phyloP scores from a whole-genome alignment of 2,888 invertebrate species.

The Megastigmus dorsalis region DNA sequence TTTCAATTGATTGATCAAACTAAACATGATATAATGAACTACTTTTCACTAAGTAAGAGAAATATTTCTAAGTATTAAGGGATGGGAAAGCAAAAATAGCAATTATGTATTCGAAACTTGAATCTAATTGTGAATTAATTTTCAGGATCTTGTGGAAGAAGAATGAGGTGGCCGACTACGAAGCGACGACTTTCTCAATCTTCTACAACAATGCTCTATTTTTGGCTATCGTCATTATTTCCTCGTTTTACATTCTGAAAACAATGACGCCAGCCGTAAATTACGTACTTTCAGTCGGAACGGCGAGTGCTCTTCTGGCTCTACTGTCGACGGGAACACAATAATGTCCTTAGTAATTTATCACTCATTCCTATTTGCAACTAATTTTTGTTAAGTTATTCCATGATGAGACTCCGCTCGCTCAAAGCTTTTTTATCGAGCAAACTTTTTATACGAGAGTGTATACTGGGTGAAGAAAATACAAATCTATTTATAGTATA shows the following conservation, averaged over 20 bases:
- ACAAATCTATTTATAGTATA: slow-evolving; percentile 61
- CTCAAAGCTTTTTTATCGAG: slow-evolving; percentile 53
- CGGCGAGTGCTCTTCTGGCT: slow-evolving; percentile 92
- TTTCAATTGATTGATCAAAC: too few species aligned
- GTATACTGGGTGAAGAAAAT: slow-evolving; percentile 58
- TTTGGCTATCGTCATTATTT: slow-evolving; percentile 92
- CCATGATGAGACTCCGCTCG: slow-evolving; percentile 53
- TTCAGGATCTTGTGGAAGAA: slow-evolving; percentile 97
- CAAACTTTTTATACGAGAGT: slow-evolving; percentile 62
- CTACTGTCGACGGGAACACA: slow-evolving; percentile 95
- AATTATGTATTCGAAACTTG: too few species aligned
- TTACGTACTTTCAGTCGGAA: slow-evolving; percentile 92
- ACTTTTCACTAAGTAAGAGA: too few species aligned
- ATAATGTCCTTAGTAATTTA: slow-evolving; percentile 68
- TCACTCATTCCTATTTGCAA: slow-evolving; percentile 28
- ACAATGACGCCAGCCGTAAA: slow-evolving; percentile 94
- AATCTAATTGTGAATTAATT: slow-evolving; percentile 53
- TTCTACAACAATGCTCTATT: slow-evolving; percentile 99
- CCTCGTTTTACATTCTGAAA: slow-evolving; percentile 94
- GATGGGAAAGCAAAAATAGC: too few species aligned
- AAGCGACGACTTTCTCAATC: slow-evolving; percentile 98
- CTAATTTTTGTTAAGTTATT: slow-evolving; percentile 53
- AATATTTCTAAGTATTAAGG: too few species aligned
- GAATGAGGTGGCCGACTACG: slow-evolving; percentile 99
- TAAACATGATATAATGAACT: too few species aligned